Evolutionary conservation across 2,797 vertebrate genomes (phyloP).

Genomic region (Myotis findleyi): DNA sequence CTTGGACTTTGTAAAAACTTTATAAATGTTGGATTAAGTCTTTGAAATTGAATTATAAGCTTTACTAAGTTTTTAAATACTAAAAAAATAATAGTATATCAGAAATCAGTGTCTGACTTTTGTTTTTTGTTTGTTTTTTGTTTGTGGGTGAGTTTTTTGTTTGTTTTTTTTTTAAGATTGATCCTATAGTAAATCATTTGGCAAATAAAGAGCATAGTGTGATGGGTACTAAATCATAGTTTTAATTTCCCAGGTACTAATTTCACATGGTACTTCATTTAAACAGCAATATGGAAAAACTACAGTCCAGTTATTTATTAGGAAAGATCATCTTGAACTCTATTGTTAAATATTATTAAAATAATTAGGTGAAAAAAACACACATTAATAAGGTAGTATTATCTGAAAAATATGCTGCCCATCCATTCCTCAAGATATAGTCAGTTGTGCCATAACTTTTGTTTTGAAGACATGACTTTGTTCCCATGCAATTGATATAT

Average conservation of each 20-base stretch:
- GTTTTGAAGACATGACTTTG: background rate
- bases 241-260: background rate
- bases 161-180: background rate
- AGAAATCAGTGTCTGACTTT: background rate
- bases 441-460: background rate
- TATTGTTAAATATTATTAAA: background rate
- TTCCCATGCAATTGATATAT: background rate
- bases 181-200: background rate
- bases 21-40: background rate
- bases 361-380: background rate
- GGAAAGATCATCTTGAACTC: background rate
- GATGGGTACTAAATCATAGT: background rate
- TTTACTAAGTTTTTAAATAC: background rate
- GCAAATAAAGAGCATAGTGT: background rate
- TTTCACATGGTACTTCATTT: background rate
- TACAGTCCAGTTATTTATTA: background rate
- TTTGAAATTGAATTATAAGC: background rate
- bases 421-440: background rate
- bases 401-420: background rate
- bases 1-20: background rate
- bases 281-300: background rate
- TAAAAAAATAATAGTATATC: background rate
- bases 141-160: too few species aligned
- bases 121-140: background rate
- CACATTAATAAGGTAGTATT: background rate